Evolutionary conservation across 2,797 vertebrate species (phyloP).

Genomic region (Myiotriccus ornatus): DNA sequence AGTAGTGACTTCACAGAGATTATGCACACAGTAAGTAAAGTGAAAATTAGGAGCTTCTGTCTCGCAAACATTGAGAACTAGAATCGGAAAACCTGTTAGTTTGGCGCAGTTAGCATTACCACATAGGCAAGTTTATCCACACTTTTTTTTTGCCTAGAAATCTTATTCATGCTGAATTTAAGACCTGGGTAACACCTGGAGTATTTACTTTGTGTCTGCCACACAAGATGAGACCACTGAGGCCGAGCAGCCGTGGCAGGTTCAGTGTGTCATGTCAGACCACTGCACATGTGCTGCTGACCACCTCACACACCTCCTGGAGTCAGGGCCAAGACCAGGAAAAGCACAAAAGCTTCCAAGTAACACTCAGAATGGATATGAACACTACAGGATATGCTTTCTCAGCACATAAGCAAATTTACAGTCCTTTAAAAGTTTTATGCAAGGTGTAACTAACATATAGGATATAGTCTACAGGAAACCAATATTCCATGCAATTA

Average conservation of each 20-base stretch:
- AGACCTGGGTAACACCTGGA: background rate
- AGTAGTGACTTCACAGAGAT: slow-evolving; percentile 10
- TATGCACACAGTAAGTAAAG: background rate
- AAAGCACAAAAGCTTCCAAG: background rate
- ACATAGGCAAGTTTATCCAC: background rate
- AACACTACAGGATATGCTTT: background rate
- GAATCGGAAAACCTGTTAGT: slow-evolving; percentile 20
- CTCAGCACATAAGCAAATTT: background rate
- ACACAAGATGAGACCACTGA: background rate
- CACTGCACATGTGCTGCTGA: background rate
- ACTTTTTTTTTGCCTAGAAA: background rate
- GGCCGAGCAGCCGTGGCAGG: background rate
- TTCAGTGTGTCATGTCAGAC: background rate
- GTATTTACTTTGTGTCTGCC: background rate
- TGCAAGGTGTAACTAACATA: background rate
- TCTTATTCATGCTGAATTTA: background rate
- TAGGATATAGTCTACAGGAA: background rate
- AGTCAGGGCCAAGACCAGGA: background rate
- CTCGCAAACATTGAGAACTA: background rate
- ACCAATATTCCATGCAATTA: background rate
- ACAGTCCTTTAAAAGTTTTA: background rate
- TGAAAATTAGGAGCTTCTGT: background rate
- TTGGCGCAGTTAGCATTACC: background rate
- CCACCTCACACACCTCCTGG: background rate
- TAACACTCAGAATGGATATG: background rate